phyloP scores from a whole-genome alignment of 2,113 vertebrate species.

The Chaetodon auriga region DNA sequence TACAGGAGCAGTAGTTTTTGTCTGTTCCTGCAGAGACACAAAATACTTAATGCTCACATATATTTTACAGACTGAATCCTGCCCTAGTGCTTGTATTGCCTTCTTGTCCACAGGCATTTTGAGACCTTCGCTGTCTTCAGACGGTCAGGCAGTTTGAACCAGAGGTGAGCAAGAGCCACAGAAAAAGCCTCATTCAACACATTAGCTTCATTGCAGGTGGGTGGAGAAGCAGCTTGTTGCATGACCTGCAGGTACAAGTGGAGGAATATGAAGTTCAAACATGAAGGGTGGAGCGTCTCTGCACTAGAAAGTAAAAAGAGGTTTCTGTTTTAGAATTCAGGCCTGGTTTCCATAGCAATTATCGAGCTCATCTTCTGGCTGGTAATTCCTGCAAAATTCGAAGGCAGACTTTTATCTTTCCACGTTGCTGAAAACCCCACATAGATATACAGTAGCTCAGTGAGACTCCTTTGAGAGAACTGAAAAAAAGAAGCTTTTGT shows the following conservation, averaged over 20 bases:
- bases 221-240: conserved; percentile 13
- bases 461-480: conserved; percentile 32
- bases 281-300: conserved; percentile 24
- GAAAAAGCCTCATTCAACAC: background rate
- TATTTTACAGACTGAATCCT: background rate
- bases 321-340: conserved; percentile 6
- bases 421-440: conserved; percentile 25
- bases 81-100: background rate
- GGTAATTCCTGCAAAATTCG: conserved; percentile 32
- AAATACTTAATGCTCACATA: background rate
- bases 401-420: conserved; percentile 45
- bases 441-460: conserved; percentile 23
- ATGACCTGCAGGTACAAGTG: conserved; percentile 43
- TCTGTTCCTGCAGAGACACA: background rate
- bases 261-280: conserved; percentile 27
- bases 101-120: background rate
- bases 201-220: conserved; percentile 11
- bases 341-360: conserved; percentile 54
- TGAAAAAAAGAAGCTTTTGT: conserved; percentile 16
- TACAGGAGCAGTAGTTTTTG: background rate
- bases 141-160: background rate
- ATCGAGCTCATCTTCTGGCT: conserved; percentile 21
- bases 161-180: background rate
- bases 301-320: conserved; percentile 8
- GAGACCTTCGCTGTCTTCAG: background rate